Conservation (phyloP, 2,888 invertebrate genomes). For the Chymomyza caudatula region DNA sequence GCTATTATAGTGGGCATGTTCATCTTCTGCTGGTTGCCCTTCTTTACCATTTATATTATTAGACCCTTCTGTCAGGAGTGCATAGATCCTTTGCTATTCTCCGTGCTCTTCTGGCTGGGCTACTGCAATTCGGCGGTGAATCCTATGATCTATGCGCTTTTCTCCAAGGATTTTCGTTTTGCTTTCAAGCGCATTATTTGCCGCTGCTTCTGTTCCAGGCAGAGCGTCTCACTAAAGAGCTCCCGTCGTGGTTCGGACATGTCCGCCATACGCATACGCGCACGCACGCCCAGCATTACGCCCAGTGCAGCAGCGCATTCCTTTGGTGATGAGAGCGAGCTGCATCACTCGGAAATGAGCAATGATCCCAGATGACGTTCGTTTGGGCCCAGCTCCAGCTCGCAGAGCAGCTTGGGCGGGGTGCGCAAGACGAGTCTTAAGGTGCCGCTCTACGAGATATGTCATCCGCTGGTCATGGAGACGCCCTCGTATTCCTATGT, state of each 20-base stretch:
- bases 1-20: constrained; percentile 98
- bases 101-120: constrained; percentile 96
- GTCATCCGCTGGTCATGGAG: constrained; percentile 78
- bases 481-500: constrained; percentile 74
- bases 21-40: constrained; percentile 97
- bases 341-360: constrained; percentile 74
- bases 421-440: constrained; percentile 75
- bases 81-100: constrained; percentile 90
- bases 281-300: constrained; percentile 80
- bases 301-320: constrained; percentile 80
- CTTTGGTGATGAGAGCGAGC: constrained; percentile 81
- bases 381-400: constrained; percentile 76
- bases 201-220: constrained; percentile 85
- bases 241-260: constrained; percentile 81
- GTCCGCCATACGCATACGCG: constrained; percentile 79
- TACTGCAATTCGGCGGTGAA: constrained; percentile 98
- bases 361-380: constrained; percentile 81
- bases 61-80: constrained; percentile 92
- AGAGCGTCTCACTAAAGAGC: constrained; percentile 76
- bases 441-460: constrained; percentile 77
- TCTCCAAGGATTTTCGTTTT: constrained; percentile 95
- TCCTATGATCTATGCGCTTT: constrained; percentile 95
- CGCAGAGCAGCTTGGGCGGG: constrained; percentile 75
- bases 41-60: constrained; percentile 95
- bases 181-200: constrained; percentile 96